Evolutionary conservation across 2,888 invertebrate genomes (phyloP), one percentile per base, ranked within the genome.

Genomic region (Diploptera punctata): DNA sequence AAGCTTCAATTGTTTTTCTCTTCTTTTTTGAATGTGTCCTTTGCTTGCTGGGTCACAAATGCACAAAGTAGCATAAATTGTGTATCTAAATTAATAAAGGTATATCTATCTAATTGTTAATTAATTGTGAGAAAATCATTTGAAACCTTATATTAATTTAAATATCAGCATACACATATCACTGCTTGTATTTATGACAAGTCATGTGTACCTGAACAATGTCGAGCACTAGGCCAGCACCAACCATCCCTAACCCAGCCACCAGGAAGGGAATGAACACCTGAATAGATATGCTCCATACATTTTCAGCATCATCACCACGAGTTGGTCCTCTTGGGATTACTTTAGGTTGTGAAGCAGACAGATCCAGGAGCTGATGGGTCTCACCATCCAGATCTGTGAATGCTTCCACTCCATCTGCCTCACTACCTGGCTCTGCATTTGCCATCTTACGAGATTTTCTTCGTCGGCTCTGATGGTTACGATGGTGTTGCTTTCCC

Each of bases 181-280:
- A n/a, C n/a, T n/a, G n/a, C n/a, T n/a, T n/a, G n/a, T n/a, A n/a
- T n/a, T n/a, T n/a, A n/a, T n/a, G n/a, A n/a, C n/a, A n/a, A n/a
- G n/a, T n/a, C n/a, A n/a, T n/a, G n/a, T n/a, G n/a, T 78, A 87
- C 87, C 85, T 94, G 94, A 65, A 95, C 95, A 76, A 89, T 83
- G 81, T 95, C 95, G 19, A 97, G 85, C n/a, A 96, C 86, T 73
- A 95, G 85, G 78, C 96, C 95, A 71, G 96, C 96, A 16, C 92
- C 92, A 2, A 96, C 95, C 92, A 94, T 96, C 71, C 96, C 96
- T 80, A 94, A 91, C 18, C 96, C 95, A 73, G 95, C 95, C 72
- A 96, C 87, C 73, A 95, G 83, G 83, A 94, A 95, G 7, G 96
- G 95, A 77, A 91, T 88, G 80, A 91, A 91, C 85, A 95, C 93